Evolutionary conservation across 2,113 vertebrate species (phyloP), one percentile per base, ranked within the genome.

Genomic region (Alectura lathami): DNA sequence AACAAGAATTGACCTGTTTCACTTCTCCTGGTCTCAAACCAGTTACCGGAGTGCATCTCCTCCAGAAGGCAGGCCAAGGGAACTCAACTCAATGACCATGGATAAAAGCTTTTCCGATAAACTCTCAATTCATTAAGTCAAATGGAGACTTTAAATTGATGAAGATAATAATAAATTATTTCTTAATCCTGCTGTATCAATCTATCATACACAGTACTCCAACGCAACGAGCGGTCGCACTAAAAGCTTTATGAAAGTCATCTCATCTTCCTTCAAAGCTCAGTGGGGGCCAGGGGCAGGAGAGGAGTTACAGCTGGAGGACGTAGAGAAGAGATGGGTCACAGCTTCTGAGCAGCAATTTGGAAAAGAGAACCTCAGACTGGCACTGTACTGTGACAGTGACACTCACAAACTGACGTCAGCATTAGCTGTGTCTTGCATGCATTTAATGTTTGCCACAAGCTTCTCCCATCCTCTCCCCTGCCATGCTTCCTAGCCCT

Each of bases 51-150:
- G 85, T 62, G 62, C 94, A 85, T 90, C 89, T 83, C 82, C 94
- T 89, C 90, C 84, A 82, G 94, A 97, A 96, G 83, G 78, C 97
- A 97, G 95, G 95, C 84, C 93, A 95, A 94, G 73, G 42, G n/a
- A 94, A 94, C 85, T 87, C 34, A 42, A 96, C 93, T 96, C 95
- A 97, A 95, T 93, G 94, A 67, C 88, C 64, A n/a, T 91, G 64
- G 96, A 96, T 98, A 98, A 98, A 98, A 98, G 98, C 98, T 97
- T 98, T 98, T 98, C 97, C 97, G 96, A 98, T 98, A 98, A 98
- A 97, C 94, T 38, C 83, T 60, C 83, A 85, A 98, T 97, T 97
- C 97, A 98, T 98, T 98, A 98, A 97, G 97, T 95, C 94, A 97
- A 96, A 96, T 93, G 96, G 89, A 60, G 83, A 88, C 96, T 97